Conservation (phyloP, 2,888 invertebrate species). For the Baccha elongata region DNA sequence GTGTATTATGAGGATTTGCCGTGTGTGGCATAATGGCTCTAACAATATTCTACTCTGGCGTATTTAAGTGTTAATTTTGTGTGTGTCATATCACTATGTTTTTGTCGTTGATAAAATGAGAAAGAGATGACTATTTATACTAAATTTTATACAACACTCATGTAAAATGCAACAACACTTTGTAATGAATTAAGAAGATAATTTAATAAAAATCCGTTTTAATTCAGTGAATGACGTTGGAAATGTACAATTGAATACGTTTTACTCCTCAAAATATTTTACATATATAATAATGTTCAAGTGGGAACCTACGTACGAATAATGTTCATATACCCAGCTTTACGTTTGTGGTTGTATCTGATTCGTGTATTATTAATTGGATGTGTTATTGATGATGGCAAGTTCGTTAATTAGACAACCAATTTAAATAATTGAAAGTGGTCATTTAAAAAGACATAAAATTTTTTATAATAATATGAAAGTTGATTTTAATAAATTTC, state of each 20-base stretch:
- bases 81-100: conserved; percentile 42
- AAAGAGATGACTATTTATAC: conserved; percentile 50
- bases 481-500: conserved; percentile 35
- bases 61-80: conserved; percentile 56
- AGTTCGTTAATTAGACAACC: conserved; percentile 64
- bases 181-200: conserved; percentile 67
- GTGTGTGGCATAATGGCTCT: conserved; percentile 35
- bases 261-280: not conserved
- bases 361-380: conserved; percentile 67
- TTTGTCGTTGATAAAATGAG: conserved; percentile 45
- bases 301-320: not conserved
- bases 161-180: conserved; percentile 31
- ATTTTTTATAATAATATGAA: not conserved
- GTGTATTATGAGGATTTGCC: conserved; percentile 31
- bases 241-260: conserved; percentile 9
- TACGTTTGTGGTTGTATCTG: conserved; percentile 33
- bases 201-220: conserved; percentile 70
- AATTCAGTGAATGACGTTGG: conserved; percentile 59
- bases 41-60: conserved; percentile 36
- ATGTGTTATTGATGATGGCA: conserved; percentile 67
- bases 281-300: not conserved
- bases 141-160: conserved; percentile 46
- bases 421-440: conserved; percentile 66
- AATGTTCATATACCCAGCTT: conserved; percentile 2
- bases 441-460: conserved; percentile 43